phyloP scores from a whole-genome alignment of 2,113 vertebrate species.

The Indicator maculatus region DNA sequence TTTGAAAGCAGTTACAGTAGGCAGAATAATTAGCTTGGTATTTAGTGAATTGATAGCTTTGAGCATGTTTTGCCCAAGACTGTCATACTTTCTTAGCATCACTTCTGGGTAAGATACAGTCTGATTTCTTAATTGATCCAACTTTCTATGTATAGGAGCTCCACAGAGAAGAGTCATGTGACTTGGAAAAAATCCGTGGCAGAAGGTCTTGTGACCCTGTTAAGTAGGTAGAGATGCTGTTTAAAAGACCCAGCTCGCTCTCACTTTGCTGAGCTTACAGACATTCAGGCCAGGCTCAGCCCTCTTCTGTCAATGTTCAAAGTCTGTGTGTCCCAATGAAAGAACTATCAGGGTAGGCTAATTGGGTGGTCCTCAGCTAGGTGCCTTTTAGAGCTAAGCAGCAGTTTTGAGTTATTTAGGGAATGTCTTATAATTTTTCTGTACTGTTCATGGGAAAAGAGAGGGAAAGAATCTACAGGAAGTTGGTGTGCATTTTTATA shows the following conservation, averaged over 20 bases:
- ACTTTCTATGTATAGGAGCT: not conserved
- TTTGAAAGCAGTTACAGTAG: not conserved
- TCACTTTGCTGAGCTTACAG: not conserved
- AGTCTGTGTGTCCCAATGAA: not conserved
- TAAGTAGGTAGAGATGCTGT: not conserved
- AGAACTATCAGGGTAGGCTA: not conserved
- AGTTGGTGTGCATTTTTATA: not conserved
- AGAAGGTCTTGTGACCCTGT: fast-evolving
- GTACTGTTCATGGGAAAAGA: not conserved
- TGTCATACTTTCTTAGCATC: not conserved
- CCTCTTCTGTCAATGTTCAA: not conserved
- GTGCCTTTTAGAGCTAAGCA: not conserved
- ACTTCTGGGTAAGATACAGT: not conserved
- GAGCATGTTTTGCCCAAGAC: not conserved
- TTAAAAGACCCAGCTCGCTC: not conserved
- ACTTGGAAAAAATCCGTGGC: not conserved
- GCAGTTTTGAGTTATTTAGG: not conserved
- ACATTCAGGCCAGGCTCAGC: not conserved
- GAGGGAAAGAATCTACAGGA: not conserved
- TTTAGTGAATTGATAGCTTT: slow-evolving; percentile 1
- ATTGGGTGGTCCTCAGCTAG: not conserved
- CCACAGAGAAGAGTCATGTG: not conserved
- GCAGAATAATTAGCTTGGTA: slow-evolving; percentile 3
- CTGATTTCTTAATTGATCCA: not conserved
- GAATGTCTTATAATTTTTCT: not conserved